Base-by-base conservation (phyloP, 2,113 vertebrate species). In the Trogon melanurus region DNA sequence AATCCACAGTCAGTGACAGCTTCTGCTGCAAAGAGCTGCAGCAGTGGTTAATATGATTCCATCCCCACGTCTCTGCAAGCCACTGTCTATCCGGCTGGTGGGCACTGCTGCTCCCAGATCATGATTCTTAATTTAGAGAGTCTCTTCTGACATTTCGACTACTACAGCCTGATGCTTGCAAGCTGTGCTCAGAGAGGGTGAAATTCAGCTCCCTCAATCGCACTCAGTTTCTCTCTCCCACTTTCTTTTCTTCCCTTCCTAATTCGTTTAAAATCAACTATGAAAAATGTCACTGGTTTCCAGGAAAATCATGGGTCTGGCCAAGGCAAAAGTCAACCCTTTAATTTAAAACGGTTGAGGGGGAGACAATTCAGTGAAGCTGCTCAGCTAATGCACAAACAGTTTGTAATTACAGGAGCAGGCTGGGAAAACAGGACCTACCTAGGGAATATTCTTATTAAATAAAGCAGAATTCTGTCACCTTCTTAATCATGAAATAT, bases 401-500 rank as follows among this genome's bases (percentile, higher is more conserved):
- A 91, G 79, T 93, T 91, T 90, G 92, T 90, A 94, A 94, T 91
- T 94, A 89, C 83, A 89, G 94, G 76, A 89, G 85, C 76, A 93
- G 74, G 44, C 92, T 89, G 73, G 78, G 76, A 91, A 95, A 95
- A 93, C 79, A 94, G 89, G 89, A 71, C 58, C 58, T 87, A 83
- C 60, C 95, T 51, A 88, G 96, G 96, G 95, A 96, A 93, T 91
- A 93, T 48, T 96, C 93, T 95, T 97, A 96, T 97, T 97, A 97
- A 97, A 97, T 96, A 96, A 97, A 94, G 85, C 93, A 94, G 95
- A 96, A 96, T 97, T 95, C 96, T 96, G 96, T 97, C 96, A 97
- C 97, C 96, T 97, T 96, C 93, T 96, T 96, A 96, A 97, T 96
- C 89, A 96, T 94, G 95, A 97, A 97, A 97, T 97, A 96, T 97